Evolutionary conservation across 2,888 invertebrate species (phyloP), one percentile per base, ranked within the genome.

Genomic region (Calephelis perditalis): DNA sequence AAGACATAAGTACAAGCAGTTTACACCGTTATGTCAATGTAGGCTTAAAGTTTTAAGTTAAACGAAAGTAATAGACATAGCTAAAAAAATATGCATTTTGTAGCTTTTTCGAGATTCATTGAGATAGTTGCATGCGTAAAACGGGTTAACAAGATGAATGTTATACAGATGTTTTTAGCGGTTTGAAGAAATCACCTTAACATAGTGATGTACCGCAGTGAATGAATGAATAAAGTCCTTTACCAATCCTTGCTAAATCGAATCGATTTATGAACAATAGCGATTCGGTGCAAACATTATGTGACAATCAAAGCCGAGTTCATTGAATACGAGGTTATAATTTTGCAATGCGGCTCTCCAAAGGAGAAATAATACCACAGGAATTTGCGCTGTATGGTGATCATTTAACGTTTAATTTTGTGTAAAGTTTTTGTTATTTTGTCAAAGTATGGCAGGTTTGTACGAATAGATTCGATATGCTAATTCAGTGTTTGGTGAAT

Each of bases 401-500:
- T 7, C 10, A 0, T n/a, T 43, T 44, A 65, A 40, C 47, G 35
- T 26, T 44, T 10, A 60, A 40, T 58, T 44, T 65, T 7, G 60
- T 52, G 0, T 60, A 40, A 45, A 35, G n/a, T 8, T 46, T 59
- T 56, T 40, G 49, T 59, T 15, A 44, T 15, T 60, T 49, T 15
- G 15, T 57, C 15, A 58, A 59, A 56, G 15, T 49, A 26, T 56
- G 57, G 59, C n/a, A 40, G 49, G 37, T 36, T 56, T 65, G 65
- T 62, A 63, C 59, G 61, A 59, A 62, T 67, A 65, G 62, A 71
- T 66, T 64, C 68, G 67, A 69, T 77, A 79, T 76, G 77, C 71
- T 76, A 78, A 76, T 79, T 71, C 73, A 72, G 74, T 78, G 77
- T 78, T 78, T 77, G 74, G 71, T 70, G 73, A 77, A 78, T 78